A percentile compares a stretch with the other conserved stretches of the same genome.
Evolutionary conservation across 2,888 invertebrate species (phyloP).

Genomic region (Dryadula phaetusa): DNA sequence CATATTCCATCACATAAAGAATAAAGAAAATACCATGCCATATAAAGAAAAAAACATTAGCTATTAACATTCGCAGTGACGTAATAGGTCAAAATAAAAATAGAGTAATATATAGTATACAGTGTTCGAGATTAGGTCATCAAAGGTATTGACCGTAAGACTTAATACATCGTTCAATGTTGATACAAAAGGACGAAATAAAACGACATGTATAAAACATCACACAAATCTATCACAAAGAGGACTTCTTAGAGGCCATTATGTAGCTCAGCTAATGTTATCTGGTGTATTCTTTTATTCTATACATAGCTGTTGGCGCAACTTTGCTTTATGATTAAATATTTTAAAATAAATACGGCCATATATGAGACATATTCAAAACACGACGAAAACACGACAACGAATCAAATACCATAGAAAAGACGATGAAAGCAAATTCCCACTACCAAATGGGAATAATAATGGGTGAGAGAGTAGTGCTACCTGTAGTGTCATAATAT

Average conservation of each 20-base stretch:
- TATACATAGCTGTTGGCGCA: neutral
- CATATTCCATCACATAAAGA: too few relatives aligned
- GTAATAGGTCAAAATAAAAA: neutral
- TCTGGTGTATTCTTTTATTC: slow-evolving; percentile 2
- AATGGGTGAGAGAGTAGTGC: too few relatives aligned
- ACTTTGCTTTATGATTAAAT: neutral
- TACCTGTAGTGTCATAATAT: too few relatives aligned
- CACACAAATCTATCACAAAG: slow-evolving; percentile 28
- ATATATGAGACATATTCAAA: too few relatives aligned
- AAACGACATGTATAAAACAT: slow-evolving; percentile 26
- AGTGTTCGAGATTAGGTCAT: slow-evolving; percentile 19
- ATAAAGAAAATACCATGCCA: too few relatives aligned
- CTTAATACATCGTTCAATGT: slow-evolving; percentile 21
- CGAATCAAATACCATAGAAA: too few relatives aligned
- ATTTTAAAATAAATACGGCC: neutral
- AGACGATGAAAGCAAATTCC: too few relatives aligned
- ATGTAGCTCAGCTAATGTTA: slow-evolving; percentile 24
- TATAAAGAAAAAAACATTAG: neutral
- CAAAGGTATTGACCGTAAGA: slow-evolving; percentile 21
- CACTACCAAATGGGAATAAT: too few relatives aligned
- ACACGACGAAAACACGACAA: too few relatives aligned
- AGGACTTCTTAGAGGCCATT: slow-evolving; percentile 27
- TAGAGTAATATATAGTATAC: neutral
- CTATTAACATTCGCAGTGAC: neutral
- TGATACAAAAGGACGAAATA: slow-evolving; percentile 22